These are phyloP conservation scores for Boloria euphrosyne DNA, from an alignment of 2,888 invertebrate genomes.

Conservation along the genomic window DNA sequence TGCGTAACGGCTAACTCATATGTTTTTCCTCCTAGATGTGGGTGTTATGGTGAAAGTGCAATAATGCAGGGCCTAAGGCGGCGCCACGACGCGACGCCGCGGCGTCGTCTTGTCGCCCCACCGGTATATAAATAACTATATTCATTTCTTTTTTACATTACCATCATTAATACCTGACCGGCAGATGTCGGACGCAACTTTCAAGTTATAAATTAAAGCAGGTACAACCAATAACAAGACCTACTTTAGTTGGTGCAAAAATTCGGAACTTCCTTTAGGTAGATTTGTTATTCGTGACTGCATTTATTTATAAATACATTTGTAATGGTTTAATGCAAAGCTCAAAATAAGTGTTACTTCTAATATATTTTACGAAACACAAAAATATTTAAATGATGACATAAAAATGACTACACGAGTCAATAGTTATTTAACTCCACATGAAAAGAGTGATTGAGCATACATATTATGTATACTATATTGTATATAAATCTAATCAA, in stretches of 20 bases:
- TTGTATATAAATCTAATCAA: too few relatives aligned
- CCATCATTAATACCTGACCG: constrained; percentile 44
- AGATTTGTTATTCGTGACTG: constrained; percentile 11
- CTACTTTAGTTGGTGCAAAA: constrained; percentile 36
- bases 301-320: too few relatives aligned
- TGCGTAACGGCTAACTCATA: constrained; percentile 51
- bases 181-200: constrained; percentile 46
- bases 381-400: too few relatives aligned
- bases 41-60: constrained; percentile 65
- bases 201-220: constrained; percentile 46
- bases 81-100: constrained; percentile 43
- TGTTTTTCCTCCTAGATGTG: constrained; percentile 36
- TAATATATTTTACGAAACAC: too few relatives aligned
- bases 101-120: constrained; percentile 37
- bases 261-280: constrained; percentile 22
- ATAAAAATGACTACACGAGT: too few relatives aligned
- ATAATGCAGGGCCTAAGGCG: constrained; percentile 56
- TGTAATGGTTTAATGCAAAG: too few relatives aligned
- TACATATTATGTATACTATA: too few relatives aligned
- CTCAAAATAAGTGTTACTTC: background rate
- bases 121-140: constrained; percentile 9
- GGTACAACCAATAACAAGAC: constrained; percentile 44
- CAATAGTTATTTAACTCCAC: too few relatives aligned
- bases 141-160: constrained; percentile 43
- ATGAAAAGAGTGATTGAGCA: too few relatives aligned